Conservation (phyloP, 2,888 invertebrate species). For the Morpho achilles region DNA sequence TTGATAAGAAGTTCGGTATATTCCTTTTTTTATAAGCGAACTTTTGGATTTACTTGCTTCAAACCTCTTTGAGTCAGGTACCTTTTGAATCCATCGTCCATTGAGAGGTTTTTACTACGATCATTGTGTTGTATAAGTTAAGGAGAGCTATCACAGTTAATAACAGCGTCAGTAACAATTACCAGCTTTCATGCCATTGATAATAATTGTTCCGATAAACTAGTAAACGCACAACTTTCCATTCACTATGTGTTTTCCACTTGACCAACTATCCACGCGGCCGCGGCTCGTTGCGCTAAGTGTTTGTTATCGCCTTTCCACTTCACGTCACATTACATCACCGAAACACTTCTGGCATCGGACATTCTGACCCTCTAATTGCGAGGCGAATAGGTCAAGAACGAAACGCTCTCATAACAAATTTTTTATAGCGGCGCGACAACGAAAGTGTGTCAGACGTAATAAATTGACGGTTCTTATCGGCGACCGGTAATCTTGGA, state of each 20-base stretch:
- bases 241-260: conserved; percentile 8
- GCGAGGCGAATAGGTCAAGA: conserved; percentile 35
- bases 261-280: conserved; percentile 7
- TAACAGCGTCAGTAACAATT: too few relatives aligned
- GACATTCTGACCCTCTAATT: conserved; percentile 65
- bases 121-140: too few relatives aligned
- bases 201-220: background rate
- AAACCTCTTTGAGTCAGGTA: too few relatives aligned
- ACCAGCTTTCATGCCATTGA: too few relatives aligned
- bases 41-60: too few relatives aligned
- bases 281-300: conserved; percentile 42
- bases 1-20: too few relatives aligned
- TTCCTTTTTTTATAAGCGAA: too few relatives aligned
- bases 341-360: conserved; percentile 46
- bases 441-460: conserved; percentile 58
- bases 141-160: too few relatives aligned
- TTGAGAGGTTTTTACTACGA: too few relatives aligned
- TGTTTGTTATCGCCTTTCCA: conserved; percentile 44
- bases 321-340: conserved; percentile 53
- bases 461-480: conserved; percentile 48
- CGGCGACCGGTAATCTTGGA: conserved; percentile 39
- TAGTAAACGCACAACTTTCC: conserved; percentile 5
- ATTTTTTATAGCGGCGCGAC: conserved; percentile 34
- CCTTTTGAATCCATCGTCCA: too few relatives aligned
- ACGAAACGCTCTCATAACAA: conserved; percentile 30